A percentile compares a stretch with the other conserved stretches of the same genome.
Conservation (phyloP, 2,113 vertebrate genomes). For the Scomber scombrus region DNA sequence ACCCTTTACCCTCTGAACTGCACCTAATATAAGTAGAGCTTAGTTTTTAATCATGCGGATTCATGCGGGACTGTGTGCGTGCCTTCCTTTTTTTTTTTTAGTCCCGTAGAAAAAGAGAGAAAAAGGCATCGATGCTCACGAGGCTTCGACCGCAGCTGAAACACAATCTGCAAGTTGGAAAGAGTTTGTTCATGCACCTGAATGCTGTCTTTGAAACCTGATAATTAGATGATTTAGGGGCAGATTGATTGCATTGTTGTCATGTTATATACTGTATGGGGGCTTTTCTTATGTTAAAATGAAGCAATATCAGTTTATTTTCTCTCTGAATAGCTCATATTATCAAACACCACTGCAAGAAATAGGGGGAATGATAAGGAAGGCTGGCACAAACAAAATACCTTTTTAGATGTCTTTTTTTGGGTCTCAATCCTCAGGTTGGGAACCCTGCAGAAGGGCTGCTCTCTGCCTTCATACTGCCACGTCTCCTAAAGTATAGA, state of each 20-base stretch:
- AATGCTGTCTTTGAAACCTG: conserved; percentile 29
- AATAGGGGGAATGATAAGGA: background rate
- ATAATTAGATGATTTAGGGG: conserved; percentile 9
- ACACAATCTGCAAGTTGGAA: conserved; percentile 66
- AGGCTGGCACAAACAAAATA: background rate
- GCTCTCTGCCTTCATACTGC: too few relatives aligned
- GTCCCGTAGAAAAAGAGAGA: background rate
- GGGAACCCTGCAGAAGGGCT: too few relatives aligned
- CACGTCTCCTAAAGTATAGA: too few relatives aligned
- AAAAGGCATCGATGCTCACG: background rate
- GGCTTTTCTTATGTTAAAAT: background rate
- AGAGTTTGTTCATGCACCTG: conserved; percentile 13
- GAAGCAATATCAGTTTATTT: background rate
- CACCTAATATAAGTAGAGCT: conserved; percentile 33
- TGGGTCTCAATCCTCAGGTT: too few relatives aligned
- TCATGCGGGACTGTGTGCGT: conserved; percentile 9
- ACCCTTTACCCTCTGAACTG: conserved; percentile 30
- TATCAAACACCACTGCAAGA: background rate
- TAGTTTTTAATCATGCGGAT: conserved; percentile 55
- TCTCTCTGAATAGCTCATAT: too few relatives aligned
- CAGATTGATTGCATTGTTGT: conserved; percentile 22
- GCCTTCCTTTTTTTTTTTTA: too few relatives aligned
- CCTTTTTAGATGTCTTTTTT: background rate
- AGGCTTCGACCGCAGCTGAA: conserved; percentile 47
- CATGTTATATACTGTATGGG: background rate